These are phyloP conservation scores for Leuciscus idus DNA, from an alignment of 2,113 vertebrate species.

Conservation along the genomic window DNA sequence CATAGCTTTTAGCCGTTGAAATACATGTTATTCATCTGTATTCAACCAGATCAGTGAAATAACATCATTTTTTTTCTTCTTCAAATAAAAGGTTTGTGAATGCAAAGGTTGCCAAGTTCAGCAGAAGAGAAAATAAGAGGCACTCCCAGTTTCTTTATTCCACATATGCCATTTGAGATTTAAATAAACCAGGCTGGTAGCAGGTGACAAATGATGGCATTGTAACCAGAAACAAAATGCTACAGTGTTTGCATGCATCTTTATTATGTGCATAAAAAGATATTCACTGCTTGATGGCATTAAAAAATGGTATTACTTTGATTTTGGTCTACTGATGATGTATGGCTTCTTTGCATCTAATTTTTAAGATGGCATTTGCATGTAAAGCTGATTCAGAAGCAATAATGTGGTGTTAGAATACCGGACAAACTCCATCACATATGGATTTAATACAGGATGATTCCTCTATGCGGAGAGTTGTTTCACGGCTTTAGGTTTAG, in stretches of 20 bases:
- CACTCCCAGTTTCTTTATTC: constrained; percentile 15
- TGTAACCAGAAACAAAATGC: neutral
- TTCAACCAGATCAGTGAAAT: neutral
- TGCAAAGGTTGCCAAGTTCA: neutral
- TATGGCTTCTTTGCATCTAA: neutral
- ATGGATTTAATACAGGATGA: neutral
- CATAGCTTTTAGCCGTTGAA: neutral
- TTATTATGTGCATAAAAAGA: neutral
- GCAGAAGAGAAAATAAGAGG: neutral
- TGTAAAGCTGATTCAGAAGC: neutral
- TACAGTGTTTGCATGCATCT: neutral
- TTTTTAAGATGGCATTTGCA: constrained; percentile 1
- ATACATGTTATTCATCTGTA: neutral
- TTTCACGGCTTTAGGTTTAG: neutral
- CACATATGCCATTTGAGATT: neutral
- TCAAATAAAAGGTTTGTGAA: constrained; percentile 8
- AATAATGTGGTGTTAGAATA: neutral
- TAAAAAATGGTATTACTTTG: neutral
- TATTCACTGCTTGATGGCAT: neutral
- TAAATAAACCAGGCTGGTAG: neutral
- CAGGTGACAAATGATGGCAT: neutral
- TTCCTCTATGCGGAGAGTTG: neutral
- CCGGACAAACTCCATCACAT: neutral
- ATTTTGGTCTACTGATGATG: neutral
- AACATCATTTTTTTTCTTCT: neutral